Base-by-base conservation (phyloP, 1,140 invertebrate species). In the Acromyrmex echinatior region DNA sequence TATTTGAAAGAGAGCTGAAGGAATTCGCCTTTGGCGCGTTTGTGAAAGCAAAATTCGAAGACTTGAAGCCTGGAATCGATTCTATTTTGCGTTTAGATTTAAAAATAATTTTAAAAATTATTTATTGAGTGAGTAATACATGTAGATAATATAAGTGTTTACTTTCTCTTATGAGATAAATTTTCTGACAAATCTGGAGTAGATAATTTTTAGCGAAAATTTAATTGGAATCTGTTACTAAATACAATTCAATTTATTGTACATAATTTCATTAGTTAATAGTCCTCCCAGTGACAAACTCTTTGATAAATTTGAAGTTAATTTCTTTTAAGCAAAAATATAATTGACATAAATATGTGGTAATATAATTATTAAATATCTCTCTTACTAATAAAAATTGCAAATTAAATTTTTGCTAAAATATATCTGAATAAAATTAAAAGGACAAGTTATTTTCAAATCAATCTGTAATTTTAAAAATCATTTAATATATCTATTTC, bases 321-420 rank as follows among this genome's bases (percentile, higher is more conserved):
- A 66, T 14, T 18, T 65, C 14, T 16, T 16, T 51, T 51, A 6
- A n/a, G 0, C n/a, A 5, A 65, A 65, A 49, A 31, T 78, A 63
- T 45, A 16, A 65, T n/a, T 79, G 2, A 31, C 18, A 45, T 51
- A 49, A 28, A 3, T 39, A 16, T 45, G 6, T 10, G 10, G 0
- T 3, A 10, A 45, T 45, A 2, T 45, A 45, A 45, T 45, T 45
- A 45, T 45, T 58, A 9, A 56, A 7, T 45, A 45, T 65, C 12
- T 45, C 2, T 45, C 9, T 51, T 63, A 21, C 12, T 5, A 45
- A 28, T 21, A n/a, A 58, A 39, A 58, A 39, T 58, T 14, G 6
- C 18, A 56, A 74, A 74, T 56, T 56, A 56, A 56, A 74, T 35
- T 35, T 74, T 74, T 74, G n/a, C 35, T 73, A n/a, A 56, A 53